Evolutionary conservation across 2,797 vertebrate genomes (phyloP).

Genomic region (Danio kyathit): DNA sequence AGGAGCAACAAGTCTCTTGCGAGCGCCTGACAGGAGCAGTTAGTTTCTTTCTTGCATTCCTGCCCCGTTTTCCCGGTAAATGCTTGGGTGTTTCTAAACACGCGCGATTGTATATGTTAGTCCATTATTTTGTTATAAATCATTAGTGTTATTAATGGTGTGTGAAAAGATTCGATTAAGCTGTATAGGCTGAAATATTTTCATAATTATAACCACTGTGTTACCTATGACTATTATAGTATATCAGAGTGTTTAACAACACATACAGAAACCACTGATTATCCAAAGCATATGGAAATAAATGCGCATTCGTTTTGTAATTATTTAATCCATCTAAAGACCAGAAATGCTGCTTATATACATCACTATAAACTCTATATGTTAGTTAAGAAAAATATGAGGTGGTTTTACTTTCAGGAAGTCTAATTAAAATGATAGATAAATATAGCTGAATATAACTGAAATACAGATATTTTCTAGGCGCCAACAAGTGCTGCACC

Average conservation of each 20-base stretch:
- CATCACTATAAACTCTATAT: neutral
- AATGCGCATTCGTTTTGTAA: neutral
- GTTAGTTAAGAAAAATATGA: neutral
- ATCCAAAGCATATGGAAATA: neutral
- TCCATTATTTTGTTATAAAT: neutral
- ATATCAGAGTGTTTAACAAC: neutral
- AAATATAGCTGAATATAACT: neutral
- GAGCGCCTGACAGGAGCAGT: neutral
- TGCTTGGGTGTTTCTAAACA: neutral
- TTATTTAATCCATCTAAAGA: neutral
- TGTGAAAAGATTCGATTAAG: neutral
- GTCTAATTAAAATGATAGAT: neutral
- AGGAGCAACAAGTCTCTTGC: neutral
- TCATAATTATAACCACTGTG: neutral
- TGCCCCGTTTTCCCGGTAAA: too few relatives aligned
- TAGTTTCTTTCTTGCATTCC: neutral
- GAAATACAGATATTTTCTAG: neutral
- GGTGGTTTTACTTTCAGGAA: neutral
- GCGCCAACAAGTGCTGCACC: conserved; percentile 7
- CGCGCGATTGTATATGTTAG: neutral
- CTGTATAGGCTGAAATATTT: neutral
- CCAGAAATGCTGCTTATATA: too few relatives aligned
- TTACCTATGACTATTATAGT: neutral
- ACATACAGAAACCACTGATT: neutral
- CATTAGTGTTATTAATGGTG: neutral